Conservation (phyloP, 92 coral and sea anemone species). For the Nematostella vectensis region DNA sequence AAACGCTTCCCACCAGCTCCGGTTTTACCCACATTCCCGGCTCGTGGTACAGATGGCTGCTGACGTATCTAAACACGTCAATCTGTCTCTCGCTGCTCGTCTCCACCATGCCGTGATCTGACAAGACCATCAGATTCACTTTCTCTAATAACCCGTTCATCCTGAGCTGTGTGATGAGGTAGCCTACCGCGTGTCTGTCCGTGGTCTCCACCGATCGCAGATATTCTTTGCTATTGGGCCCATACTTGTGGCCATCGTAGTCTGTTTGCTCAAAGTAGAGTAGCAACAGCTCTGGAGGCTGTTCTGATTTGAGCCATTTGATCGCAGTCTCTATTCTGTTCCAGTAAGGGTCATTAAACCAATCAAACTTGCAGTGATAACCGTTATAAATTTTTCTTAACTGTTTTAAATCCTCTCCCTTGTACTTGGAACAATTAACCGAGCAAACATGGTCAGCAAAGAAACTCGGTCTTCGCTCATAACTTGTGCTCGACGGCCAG, state of each 20-base stretch:
- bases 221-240: constrained; percentile 36
- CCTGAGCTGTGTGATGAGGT: constrained; percentile 18
- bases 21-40: not conserved
- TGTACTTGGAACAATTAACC: constrained; percentile 31
- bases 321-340: constrained; percentile 60
- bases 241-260: constrained; percentile 52
- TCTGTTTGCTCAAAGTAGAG: constrained; percentile 57
- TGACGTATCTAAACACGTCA: constrained; percentile 47
- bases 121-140: constrained; percentile 58
- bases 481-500: constrained; percentile 82
- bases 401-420: constrained; percentile 19
- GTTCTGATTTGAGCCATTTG: constrained; percentile 46
- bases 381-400: constrained; percentile 17
- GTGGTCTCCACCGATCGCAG: constrained; percentile 35
- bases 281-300: constrained; percentile 63
- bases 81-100: constrained; percentile 48
- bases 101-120: constrained; percentile 86
- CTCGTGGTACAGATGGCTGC: not conserved
- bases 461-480: constrained; percentile 47
- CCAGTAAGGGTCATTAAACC: constrained; percentile 31
- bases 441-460: constrained; percentile 34
- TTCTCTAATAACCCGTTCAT: constrained; percentile 54
- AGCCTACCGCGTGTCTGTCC: constrained; percentile 70
- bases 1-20: not conserved
- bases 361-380: constrained; percentile 43